Percentiles rank a stretch among this genome's conserved stretches.
phyloP scores from a whole-genome alignment of 2,888 invertebrate species.

The Pogonocherus hispidulus region DNA sequence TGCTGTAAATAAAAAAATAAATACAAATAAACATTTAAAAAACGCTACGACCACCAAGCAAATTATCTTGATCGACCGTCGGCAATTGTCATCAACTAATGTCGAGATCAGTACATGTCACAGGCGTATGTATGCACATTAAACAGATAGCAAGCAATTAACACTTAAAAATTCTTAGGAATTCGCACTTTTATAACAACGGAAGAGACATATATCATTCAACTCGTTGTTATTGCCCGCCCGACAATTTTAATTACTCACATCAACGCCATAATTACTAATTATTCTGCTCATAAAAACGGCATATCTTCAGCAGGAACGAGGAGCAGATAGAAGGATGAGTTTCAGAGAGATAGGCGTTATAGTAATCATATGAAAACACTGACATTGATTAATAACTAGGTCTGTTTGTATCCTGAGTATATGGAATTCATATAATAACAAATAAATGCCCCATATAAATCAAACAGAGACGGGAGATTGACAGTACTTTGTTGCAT shows the following conservation, averaged over 20 bases:
- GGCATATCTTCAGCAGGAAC: neutral
- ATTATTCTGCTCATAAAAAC: slow-evolving; percentile 8
- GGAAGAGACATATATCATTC: slow-evolving; percentile 1
- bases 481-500: too few relatives aligned
- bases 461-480: too few relatives aligned
- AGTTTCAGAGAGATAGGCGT: neutral
- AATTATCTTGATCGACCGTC: too few relatives aligned
- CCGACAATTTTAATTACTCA: slow-evolving; percentile 1
- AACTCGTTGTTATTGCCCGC: slow-evolving; percentile 5
- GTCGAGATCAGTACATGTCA: too few relatives aligned
- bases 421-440: too few relatives aligned
- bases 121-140: too few relatives aligned
- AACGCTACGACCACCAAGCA: too few relatives aligned
- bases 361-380: neutral
- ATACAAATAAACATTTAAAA: too few relatives aligned
- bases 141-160: neutral
- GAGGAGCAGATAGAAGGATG: neutral
- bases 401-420: neutral
- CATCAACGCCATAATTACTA: slow-evolving; percentile 1
- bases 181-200: neutral
- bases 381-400: neutral
- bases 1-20: too few relatives aligned
- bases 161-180: neutral
- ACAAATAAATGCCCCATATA: too few relatives aligned
- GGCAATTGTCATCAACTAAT: too few relatives aligned